A percentile compares a stretch with the other conserved stretches of the same genome.
These are phyloP conservation scores for Reticulitermes speratus DNA, from an alignment of 1,140 invertebrate species.

Conservation along the genomic window DNA sequence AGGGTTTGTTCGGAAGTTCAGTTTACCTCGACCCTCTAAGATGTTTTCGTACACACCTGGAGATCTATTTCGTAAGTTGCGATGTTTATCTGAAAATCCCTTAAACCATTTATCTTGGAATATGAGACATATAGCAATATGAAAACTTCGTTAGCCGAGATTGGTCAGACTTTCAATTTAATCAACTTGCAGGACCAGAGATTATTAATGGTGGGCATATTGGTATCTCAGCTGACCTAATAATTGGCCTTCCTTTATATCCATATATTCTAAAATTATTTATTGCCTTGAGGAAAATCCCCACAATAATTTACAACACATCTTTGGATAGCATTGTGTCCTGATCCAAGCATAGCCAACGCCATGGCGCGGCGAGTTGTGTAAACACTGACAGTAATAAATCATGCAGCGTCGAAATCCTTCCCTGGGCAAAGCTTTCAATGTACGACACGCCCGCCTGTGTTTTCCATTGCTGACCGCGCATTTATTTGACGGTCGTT, in stretches of 20 bases:
- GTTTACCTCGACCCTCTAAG: not conserved
- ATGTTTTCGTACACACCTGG: not conserved
- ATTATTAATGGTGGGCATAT: not conserved
- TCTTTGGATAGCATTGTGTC: not conserved
- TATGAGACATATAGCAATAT: not conserved
- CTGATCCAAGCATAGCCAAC: not conserved
- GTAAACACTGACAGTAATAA: conserved; percentile 15
- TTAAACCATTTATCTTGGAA: conserved; percentile 5
- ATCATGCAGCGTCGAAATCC: not conserved
- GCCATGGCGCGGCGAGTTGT: conserved; percentile 1
- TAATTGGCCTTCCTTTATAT: not conserved
- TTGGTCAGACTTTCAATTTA: not conserved
- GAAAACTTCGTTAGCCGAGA: not conserved
- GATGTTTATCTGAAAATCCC: not conserved
- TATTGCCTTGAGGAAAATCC: conserved; percentile 18
- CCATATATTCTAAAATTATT: conserved; percentile 12
- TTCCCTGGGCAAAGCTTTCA: not conserved
- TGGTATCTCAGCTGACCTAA: not conserved
- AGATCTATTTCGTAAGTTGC: not conserved
- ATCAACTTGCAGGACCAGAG: not conserved
- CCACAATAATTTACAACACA: not conserved
- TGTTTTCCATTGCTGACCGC: too few species aligned
- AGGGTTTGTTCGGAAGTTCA: too few species aligned
- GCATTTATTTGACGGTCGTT: too few species aligned
- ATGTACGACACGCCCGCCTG: not conserved